These are phyloP conservation scores for Colinus virginianus DNA, from an alignment of 2,113 vertebrate species.

Conservation along the genomic window DNA sequence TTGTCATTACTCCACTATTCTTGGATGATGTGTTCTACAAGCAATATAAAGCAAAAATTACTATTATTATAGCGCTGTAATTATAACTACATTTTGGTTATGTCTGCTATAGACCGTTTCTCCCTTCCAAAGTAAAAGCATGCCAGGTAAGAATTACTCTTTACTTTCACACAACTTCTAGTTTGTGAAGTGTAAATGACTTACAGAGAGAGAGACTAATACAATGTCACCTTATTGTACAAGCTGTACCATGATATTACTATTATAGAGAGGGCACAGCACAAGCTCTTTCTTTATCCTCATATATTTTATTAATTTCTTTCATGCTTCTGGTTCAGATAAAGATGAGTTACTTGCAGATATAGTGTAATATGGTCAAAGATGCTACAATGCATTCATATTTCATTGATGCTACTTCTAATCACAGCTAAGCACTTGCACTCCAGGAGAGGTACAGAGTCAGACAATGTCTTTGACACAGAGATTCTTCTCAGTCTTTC, in stretches of 20 bases:
- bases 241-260: neutral
- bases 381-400: neutral
- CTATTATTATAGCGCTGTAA: neutral
- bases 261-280: neutral
- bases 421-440: slow-evolving; percentile 46
- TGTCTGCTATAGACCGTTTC: neutral
- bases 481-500: slow-evolving; percentile 22
- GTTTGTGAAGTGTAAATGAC: slow-evolving; percentile 42
- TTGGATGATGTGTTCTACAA: neutral
- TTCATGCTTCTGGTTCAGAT: slow-evolving; percentile 44
- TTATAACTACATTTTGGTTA: slow-evolving; percentile 11
- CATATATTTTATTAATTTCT: slow-evolving; percentile 45
- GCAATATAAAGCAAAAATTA: neutral
- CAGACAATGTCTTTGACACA: slow-evolving; percentile 36
- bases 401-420: slow-evolving; percentile 43
- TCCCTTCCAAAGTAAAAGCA: neutral
- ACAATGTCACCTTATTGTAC: slow-evolving; percentile 36
- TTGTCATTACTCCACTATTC: neutral
- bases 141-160: neutral
- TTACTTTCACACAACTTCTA: neutral
- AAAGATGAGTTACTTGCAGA: slow-evolving; percentile 38
- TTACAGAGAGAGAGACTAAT: neutral
- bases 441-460: neutral
- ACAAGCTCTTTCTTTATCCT: slow-evolving; percentile 36
- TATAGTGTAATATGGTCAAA: slow-evolving; percentile 19